phyloP scores from a whole-genome alignment of 1,140 invertebrate genomes.

The Cotesia typhae region DNA sequence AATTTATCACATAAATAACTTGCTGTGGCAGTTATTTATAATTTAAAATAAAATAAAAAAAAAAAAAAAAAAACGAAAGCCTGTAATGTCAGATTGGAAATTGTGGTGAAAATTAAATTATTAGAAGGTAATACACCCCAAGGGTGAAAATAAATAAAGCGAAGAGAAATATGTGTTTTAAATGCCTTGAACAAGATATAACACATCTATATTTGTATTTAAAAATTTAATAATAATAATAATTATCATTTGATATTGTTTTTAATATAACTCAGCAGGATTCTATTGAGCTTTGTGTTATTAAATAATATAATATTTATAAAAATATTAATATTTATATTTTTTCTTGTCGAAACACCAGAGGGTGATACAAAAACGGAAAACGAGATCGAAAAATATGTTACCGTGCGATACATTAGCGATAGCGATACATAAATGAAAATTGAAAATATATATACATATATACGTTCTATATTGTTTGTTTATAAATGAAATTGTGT shows the following conservation, averaged over 20 bases:
- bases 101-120: constrained; percentile 22
- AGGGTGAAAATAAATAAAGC: not conserved
- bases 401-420: constrained; percentile 34
- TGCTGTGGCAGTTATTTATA: not conserved
- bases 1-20: too few species aligned
- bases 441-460: constrained; percentile 29
- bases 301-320: not conserved
- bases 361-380: constrained; percentile 11
- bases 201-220: not conserved
- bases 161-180: constrained; percentile 12
- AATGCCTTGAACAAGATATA: constrained; percentile 13
- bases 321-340: constrained; percentile 2
- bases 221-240: too few species aligned
- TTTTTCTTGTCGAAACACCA: constrained; percentile 7
- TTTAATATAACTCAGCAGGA: too few species aligned
- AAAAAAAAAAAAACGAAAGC: too few species aligned
- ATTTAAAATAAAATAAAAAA: too few species aligned
- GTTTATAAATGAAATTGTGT: constrained; percentile 2
- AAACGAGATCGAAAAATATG: constrained; percentile 32
- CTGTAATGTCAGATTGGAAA: constrained; percentile 8
- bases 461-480: too few species aligned
- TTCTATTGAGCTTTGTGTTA: too few species aligned
- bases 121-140: constrained; percentile 17
- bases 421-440: constrained; percentile 35
- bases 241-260: too few species aligned